These are phyloP conservation scores for Calameuta idolon DNA, from an alignment of 2,888 invertebrate species.

Conservation along the genomic window DNA sequence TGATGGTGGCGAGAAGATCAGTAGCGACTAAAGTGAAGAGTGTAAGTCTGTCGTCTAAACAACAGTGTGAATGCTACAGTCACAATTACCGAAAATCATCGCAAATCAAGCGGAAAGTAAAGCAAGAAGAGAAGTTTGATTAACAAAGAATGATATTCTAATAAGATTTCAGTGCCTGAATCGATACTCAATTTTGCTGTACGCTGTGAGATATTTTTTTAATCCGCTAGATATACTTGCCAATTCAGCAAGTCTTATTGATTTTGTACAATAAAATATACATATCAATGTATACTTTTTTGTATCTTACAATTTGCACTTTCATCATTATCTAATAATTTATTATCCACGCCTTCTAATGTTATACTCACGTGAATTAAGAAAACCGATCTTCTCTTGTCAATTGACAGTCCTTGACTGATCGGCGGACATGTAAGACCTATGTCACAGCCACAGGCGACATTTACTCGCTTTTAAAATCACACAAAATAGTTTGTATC, in stretches of 20 bases:
- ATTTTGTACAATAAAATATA: background rate
- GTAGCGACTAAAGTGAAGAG: background rate
- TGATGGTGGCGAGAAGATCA: background rate
- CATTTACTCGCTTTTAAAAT: constrained; percentile 52
- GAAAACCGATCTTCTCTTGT: constrained; percentile 44
- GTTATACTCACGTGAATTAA: constrained; percentile 22
- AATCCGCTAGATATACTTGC: too few relatives aligned
- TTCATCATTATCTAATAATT: background rate
- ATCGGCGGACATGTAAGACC: constrained; percentile 62
- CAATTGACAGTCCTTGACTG: constrained; percentile 52
- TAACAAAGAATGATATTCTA: background rate
- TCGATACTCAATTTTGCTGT: background rate
- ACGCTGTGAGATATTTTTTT: background rate
- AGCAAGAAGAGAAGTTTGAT: background rate
- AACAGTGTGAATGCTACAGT: background rate
- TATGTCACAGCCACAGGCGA: constrained; percentile 55
- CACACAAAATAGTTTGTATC: constrained; percentile 51
- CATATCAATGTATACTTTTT: background rate
- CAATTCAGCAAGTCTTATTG: background rate
- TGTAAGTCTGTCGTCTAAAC: background rate
- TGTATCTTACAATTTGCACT: background rate
- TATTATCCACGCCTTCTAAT: background rate
- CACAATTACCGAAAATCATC: background rate
- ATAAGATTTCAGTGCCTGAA: background rate
- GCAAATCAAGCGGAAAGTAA: background rate